phyloP scores from a whole-genome alignment of 2,797 vertebrate species.

The Mallotus villosus region DNA sequence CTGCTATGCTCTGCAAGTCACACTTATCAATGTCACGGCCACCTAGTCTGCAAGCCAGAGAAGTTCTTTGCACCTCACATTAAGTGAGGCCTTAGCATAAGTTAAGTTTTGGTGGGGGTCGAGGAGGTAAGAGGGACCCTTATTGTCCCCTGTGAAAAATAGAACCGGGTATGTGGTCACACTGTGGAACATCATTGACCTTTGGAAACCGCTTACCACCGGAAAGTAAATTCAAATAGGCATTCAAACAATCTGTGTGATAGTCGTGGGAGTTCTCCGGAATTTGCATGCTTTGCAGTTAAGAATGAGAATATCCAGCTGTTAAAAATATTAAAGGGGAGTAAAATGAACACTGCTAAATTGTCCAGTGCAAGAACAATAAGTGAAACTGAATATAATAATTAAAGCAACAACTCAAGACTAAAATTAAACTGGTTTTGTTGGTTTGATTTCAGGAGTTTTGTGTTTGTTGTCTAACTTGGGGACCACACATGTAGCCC shows the following conservation, averaged over 20 bases:
- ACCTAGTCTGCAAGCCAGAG: conserved; percentile 38
- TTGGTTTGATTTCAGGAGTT: conserved; percentile 37
- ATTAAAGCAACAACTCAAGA: not conserved
- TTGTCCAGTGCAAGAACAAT: not conserved
- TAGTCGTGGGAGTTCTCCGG: conserved; percentile 15
- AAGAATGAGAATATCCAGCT: conserved; percentile 6
- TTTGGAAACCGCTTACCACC: conserved; percentile 26
- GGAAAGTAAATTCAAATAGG: conserved; percentile 40
- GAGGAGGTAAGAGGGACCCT: not conserved
- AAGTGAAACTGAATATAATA: not conserved
- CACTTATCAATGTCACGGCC: conserved; percentile 52
- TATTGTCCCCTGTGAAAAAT: conserved; percentile 6
- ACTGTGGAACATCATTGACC: conserved; percentile 19
- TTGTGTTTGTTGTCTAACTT: conserved; percentile 40
- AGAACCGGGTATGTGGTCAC: not conserved
- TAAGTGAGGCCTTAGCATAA: conserved; percentile 19
- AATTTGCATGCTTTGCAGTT: conserved; percentile 35
- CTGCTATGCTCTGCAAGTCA: conserved; percentile 21
- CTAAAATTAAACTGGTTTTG: not conserved
- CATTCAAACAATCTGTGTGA: conserved; percentile 24
- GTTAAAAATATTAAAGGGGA: not conserved
- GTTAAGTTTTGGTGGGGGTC: conserved; percentile 8
- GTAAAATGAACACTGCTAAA: not conserved
- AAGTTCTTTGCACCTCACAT: conserved; percentile 38
- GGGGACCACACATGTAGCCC: conserved; percentile 25